phyloP scores from a whole-genome alignment of 2,888 invertebrate genomes.

The Mythimna impura region DNA sequence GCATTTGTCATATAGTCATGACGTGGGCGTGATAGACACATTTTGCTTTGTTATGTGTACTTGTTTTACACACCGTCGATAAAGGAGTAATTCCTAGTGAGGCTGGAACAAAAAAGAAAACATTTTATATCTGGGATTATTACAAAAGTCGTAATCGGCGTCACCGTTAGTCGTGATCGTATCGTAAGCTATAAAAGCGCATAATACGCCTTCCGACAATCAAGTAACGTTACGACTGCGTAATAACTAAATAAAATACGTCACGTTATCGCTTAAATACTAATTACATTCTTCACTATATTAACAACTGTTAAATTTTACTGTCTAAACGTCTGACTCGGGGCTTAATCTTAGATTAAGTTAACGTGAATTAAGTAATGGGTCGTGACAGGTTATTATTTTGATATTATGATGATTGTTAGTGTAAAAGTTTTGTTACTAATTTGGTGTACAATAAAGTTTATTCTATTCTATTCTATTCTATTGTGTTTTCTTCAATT shows the following conservation, averaged over 20 bases:
- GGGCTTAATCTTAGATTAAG: constrained; percentile 39
- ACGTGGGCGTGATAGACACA: no score
- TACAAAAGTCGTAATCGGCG: background rate
- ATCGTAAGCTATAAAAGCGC: constrained; percentile 42
- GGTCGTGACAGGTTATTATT: background rate
- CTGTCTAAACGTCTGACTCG: constrained; percentile 28
- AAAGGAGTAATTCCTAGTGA: no score
- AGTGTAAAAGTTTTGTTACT: no score
- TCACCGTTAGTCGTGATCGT: constrained; percentile 25
- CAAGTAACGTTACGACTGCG: constrained; percentile 72
- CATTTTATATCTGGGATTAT: background rate
- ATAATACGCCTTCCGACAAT: constrained; percentile 60
- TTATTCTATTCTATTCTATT: no score
- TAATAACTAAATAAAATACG: constrained; percentile 75
- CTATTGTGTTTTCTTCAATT: no score
- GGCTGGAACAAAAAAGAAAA: no score
- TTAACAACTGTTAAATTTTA: constrained; percentile 59
- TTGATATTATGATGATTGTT: background rate
- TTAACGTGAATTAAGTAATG: constrained; percentile 20
- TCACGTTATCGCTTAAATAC: constrained; percentile 71
- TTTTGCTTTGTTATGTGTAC: no score
- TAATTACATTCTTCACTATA: constrained; percentile 68
- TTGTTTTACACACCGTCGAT: no score
- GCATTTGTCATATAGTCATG: no score
- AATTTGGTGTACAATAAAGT: no score